Evolutionary conservation across 1,140 invertebrate genomes (phyloP), one percentile per base, ranked within the genome.

Genomic region (Heliconius eleuchia): DNA sequence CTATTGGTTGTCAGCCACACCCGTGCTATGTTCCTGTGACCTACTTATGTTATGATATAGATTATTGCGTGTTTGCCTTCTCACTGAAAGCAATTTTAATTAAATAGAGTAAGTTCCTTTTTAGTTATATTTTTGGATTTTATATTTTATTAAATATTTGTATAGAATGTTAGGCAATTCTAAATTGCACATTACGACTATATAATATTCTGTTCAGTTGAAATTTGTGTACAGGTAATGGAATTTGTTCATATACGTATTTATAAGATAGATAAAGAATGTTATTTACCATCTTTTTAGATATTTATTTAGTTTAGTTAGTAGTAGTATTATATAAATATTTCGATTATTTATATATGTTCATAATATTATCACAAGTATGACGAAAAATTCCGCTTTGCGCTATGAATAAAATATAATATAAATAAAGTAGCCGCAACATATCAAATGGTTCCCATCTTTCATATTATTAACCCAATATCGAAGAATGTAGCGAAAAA

Each of bases 11-110:
- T 66, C 18, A 66, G 71, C 55, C 78, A 60, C 78, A 19, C 78
- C 78, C 57, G 30, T 23, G 71, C 73, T 79, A 71, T 78, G 70
- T 30, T 73, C 73, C 57, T 80, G 83, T 88, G 87, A 88, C 86
- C 87, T 85, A 88, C 82, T 87, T 87, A 81, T 78, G 74, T 78
- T 82, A 81, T 81, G 79, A 81, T 80, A 86, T 85, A 83, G 82
- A 82, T 76, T 72, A 77, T 78, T 80, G 75, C 82, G 71, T 77
- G 79, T 74, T 66, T 39, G 3, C 42, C 27, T 50, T 73, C 42
- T 75, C 55, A 23, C 71, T 39, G 71, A 39, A 37, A 72, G 7
- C 71, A 39, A 30, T 8, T 39, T 37, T 72, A 72, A 39, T 72
- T 39, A 72, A 39, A 39, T 72, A 42, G 13, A 72, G 71, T 72